Conservation (phyloP, 1,140 invertebrate genomes). For the Phymorhynchus buccinoides region DNA sequence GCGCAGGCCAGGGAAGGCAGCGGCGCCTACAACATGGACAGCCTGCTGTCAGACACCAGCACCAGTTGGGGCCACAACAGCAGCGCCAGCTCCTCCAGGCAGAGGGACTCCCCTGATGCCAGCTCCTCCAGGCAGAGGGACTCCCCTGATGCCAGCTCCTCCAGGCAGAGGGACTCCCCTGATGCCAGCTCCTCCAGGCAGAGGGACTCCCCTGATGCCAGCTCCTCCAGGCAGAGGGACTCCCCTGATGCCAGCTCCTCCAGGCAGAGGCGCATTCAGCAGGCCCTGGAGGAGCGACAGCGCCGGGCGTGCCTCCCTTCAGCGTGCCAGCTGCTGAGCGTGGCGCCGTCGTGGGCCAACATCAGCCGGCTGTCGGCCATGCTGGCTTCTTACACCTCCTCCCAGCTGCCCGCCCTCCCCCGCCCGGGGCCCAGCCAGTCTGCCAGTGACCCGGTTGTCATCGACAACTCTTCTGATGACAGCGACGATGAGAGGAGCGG, state of each 20-base stretch:
- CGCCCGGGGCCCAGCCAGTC: not conserved
- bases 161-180: not conserved
- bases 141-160: not conserved
- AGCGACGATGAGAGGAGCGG: not conserved
- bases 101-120: too few species aligned
- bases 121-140: not conserved
- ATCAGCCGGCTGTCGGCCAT: slow-evolving; percentile 10
- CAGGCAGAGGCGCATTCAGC: not conserved
- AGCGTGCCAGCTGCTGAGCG: not conserved
- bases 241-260: not conserved
- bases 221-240: not conserved
- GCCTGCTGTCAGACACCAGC: slow-evolving; percentile 14
- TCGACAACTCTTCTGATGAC: slow-evolving; percentile 28
- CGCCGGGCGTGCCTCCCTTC: not conserved
- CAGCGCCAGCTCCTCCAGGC: too few species aligned
- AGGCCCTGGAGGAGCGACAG: not conserved
- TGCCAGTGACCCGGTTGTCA: slow-evolving; percentile 17
- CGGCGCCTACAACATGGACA: not conserved
- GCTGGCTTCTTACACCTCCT: not conserved
- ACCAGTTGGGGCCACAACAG: not conserved
- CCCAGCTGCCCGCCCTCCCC: not conserved
- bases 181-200: not conserved
- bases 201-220: not conserved
- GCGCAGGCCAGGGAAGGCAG: not conserved
- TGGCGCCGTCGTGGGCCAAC: slow-evolving; percentile 21